These are phyloP conservation scores for Tangara arthus DNA, from an alignment of 2,797 vertebrate species.

Conservation along the genomic window DNA sequence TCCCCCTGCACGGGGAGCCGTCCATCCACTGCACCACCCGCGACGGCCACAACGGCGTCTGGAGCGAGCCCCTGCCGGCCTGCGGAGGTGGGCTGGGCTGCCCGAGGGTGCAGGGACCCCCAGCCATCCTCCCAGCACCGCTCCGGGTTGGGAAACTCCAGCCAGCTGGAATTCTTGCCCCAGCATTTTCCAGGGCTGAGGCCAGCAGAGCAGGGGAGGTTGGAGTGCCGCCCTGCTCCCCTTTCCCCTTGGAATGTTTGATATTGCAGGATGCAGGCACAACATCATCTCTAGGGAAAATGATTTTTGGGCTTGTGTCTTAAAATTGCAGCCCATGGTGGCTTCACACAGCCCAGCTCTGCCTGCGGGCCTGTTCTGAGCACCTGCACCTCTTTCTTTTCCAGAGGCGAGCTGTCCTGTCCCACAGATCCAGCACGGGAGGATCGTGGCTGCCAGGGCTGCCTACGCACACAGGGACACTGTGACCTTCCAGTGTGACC, in stretches of 20 bases:
- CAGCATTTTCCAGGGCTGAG: neutral
- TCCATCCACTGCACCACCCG: slow-evolving; percentile 43
- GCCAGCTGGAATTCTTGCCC: neutral
- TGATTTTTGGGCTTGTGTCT: neutral
- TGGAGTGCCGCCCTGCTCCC: neutral
- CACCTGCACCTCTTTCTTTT: neutral
- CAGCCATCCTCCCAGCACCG: fast-evolving
- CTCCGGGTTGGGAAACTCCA: fast-evolving
- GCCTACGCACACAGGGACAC: slow-evolving; percentile 25
- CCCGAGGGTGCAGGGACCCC: fast-evolving
- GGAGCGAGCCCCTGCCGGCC: slow-evolving; percentile 8
- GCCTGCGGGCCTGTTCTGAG: neutral
- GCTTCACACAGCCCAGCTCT: neutral
- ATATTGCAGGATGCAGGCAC: neutral
- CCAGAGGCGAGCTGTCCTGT: slow-evolving; percentile 45
- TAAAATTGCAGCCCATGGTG: neutral
- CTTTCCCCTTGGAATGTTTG: neutral
- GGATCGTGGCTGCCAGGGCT: neutral
- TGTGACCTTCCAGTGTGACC: slow-evolving; percentile 42
- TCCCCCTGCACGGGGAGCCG: slow-evolving; percentile 21
- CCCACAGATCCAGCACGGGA: slow-evolving; percentile 44
- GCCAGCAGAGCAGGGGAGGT: neutral
- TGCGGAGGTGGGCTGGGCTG: slow-evolving; percentile 57
- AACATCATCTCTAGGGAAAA: fast-evolving
- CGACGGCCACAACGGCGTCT: slow-evolving; percentile 30